phyloP scores from a whole-genome alignment of 2,888 invertebrate species.

The Tuberolachnus salignus region DNA sequence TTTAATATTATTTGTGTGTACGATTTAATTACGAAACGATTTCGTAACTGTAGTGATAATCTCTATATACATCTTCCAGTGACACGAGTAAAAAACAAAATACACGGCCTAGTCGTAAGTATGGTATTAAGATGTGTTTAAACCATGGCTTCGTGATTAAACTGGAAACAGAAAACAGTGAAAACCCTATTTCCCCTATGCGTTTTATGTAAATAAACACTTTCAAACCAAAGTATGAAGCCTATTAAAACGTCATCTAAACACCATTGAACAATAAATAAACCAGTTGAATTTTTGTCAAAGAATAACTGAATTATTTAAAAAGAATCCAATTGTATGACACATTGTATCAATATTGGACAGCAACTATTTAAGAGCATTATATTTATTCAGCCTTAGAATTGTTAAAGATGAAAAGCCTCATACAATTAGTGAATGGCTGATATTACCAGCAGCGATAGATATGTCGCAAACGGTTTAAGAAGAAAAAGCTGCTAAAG shows the following conservation, averaged over 20 bases:
- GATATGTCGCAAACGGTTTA: slow-evolving; percentile 6
- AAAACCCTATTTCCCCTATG: too few species aligned
- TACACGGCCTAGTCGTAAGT: too few species aligned
- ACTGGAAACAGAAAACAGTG: too few species aligned
- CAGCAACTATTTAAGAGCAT: not conserved
- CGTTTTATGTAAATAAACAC: not conserved
- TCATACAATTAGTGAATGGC: slow-evolving; percentile 1
- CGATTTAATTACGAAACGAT: not conserved
- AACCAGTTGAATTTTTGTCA: slow-evolving; percentile 11
- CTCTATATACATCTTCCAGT: not conserved
- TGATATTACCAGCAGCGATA: not conserved
- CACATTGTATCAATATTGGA: not conserved
- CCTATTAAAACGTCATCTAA: slow-evolving; percentile 16
- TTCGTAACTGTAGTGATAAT: not conserved
- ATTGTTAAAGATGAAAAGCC: too few species aligned
- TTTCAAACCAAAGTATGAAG: slow-evolving; percentile 19
- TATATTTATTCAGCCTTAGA: too few species aligned
- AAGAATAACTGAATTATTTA: not conserved
- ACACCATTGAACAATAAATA: slow-evolving; percentile 4
- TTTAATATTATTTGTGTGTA: too few species aligned
- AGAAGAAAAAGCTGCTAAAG: slow-evolving; percentile 69
- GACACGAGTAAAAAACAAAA: not conserved
- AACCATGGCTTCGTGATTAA: too few species aligned
- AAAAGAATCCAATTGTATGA: slow-evolving; percentile 5
- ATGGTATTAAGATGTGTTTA: too few species aligned